Evolutionary conservation across 2,797 vertebrate genomes (phyloP).

Genomic region (Rousettus madagascariensis): DNA sequence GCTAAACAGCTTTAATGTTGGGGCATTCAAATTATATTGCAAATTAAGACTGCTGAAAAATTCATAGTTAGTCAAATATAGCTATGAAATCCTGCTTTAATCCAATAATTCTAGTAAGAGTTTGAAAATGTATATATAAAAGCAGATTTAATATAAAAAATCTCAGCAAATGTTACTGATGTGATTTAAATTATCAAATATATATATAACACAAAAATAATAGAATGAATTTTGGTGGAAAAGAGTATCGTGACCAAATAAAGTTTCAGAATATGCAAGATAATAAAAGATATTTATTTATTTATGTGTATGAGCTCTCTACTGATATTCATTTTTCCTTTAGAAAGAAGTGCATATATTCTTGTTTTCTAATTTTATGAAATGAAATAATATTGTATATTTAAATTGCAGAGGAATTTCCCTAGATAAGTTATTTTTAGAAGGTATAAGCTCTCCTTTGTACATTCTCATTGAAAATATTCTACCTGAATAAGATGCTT

Average conservation of each 20-base stretch:
- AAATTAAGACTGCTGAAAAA: background rate
- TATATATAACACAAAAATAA: background rate
- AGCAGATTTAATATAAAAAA: background rate
- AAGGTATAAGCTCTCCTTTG: background rate
- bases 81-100: background rate
- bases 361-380: background rate
- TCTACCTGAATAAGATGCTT: background rate
- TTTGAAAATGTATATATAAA: background rate
- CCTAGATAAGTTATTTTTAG: background rate
- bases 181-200: background rate
- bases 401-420: background rate
- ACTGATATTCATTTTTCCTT: background rate
- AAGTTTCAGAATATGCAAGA: background rate
- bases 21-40: background rate
- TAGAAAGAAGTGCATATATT: background rate
- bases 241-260: background rate
- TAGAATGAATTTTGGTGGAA: background rate
- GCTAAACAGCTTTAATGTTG: background rate
- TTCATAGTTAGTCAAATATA: background rate
- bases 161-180: background rate
- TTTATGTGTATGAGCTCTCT: background rate
- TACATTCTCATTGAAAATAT: background rate
- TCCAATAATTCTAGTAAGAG: background rate
- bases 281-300: background rate
- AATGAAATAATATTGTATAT: background rate